phyloP scores from a whole-genome alignment of 2,888 invertebrate genomes.

The Trichopoda pennipes region DNA sequence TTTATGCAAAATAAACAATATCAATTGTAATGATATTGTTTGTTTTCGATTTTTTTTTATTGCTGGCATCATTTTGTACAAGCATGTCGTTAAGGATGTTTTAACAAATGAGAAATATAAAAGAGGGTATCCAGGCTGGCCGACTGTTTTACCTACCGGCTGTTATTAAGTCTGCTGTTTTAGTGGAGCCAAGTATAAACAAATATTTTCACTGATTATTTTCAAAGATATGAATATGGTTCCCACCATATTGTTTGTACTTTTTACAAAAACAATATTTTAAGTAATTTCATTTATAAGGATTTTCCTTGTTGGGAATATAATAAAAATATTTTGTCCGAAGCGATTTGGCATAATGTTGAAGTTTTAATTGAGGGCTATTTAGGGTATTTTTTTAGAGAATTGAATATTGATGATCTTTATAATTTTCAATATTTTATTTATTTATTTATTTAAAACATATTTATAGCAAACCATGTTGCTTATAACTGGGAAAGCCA shows the following conservation, averaged over 20 bases:
- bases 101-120: slow-evolving; percentile 68
- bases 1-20: slow-evolving; percentile 80
- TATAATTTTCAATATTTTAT: too few species aligned
- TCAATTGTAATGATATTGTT: slow-evolving; percentile 80
- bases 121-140: slow-evolving; percentile 39
- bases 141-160: slow-evolving; percentile 7
- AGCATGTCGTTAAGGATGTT: slow-evolving; percentile 78
- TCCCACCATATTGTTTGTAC: slow-evolving; percentile 72
- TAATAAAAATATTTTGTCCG: slow-evolving; percentile 39
- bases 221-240: slow-evolving; percentile 76
- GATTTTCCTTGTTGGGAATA: slow-evolving; percentile 6
- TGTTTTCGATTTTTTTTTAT: slow-evolving; percentile 6
- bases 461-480: too few species aligned
- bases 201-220: slow-evolving; percentile 64
- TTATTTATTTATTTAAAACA: too few species aligned
- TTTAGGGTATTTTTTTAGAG: neutral
- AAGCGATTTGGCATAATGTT: slow-evolving; percentile 24
- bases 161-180: slow-evolving; percentile 40
- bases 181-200: slow-evolving; percentile 39
- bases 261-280: neutral
- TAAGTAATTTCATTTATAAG: slow-evolving; percentile 20
- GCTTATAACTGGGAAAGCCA: too few species aligned
- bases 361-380: neutral
- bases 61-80: slow-evolving; percentile 41
- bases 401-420: too few species aligned